Percentiles rank a stretch among this genome's conserved stretches.
phyloP scores from a whole-genome alignment of 2,113 vertebrate species.

The Struthio camelus region DNA sequence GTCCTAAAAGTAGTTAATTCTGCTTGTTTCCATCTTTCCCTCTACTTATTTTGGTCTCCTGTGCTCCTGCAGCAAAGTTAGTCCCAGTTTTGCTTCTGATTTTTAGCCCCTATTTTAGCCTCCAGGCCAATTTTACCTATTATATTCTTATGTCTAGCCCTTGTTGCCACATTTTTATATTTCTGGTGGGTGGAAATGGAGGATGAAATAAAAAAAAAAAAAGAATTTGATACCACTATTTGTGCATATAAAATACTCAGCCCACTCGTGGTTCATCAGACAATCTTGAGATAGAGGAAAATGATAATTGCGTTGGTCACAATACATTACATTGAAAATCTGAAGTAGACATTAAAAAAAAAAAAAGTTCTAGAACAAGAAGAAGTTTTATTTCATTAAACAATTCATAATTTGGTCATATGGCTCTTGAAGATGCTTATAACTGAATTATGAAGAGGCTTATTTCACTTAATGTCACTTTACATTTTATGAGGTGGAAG shows the following conservation, averaged over 20 bases:
- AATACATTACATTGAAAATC: conserved; percentile 41
- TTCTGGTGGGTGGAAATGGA: background rate
- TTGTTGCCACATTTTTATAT: background rate
- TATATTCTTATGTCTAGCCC: background rate
- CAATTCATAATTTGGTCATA: background rate
- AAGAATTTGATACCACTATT: background rate
- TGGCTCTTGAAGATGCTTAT: conserved; percentile 29
- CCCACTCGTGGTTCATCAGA: conserved; percentile 22
- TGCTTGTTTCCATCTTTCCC: background rate
- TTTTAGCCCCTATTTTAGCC: background rate
- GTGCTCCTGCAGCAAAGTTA: background rate
- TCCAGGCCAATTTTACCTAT: background rate
- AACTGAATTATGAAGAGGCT: conserved; percentile 45
- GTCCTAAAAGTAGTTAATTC: conserved; percentile 18
- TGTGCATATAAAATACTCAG: conserved; percentile 4
- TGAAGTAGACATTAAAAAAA: conserved; percentile 48
- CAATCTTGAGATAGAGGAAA: conserved; percentile 1
- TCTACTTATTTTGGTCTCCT: background rate
- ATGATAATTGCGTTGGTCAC: conserved; percentile 31
- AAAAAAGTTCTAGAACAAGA: conserved; percentile 16
- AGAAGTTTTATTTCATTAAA: conserved; percentile 54
- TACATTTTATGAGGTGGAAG: conserved; percentile 50
- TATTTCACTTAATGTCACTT: conserved; percentile 63
- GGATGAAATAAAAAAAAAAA: background rate
- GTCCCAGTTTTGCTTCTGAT: background rate